Base-by-base conservation (phyloP, 2,113 vertebrate genomes). In the Hippocampus abdominalis region DNA sequence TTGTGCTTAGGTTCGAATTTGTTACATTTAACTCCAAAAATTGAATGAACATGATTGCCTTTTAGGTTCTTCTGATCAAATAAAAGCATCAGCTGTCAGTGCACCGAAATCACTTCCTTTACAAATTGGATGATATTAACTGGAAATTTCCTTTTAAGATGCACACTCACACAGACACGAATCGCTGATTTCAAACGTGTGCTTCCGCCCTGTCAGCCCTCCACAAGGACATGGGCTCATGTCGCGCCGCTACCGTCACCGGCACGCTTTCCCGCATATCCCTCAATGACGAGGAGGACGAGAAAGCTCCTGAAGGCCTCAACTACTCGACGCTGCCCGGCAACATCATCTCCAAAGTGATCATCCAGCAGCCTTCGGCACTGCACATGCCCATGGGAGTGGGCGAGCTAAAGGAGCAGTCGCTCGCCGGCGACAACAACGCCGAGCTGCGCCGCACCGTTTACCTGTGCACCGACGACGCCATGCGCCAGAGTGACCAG, bases 281-380 rank as follows among this genome's bases (percentile, higher is more conserved):
- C 40, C 92, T 99, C 56, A 99, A 98, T 6, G 97, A 99, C 63
- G 95, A 97, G 60, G 97, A 99, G 81, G 97, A 98, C 60, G 94
- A 95, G 77, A 98, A 98, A 77, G 91, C 88, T 57, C 92, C 95
- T 0, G 96, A 98, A 91, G 95, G 94, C 78, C 94, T 98, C 83
- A 98, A 94, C 91, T 99, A 98, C 87, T 96, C 97, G 68, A 98
- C 96, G 36, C 87, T 99, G 88, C 97, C 97, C 63, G 97, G 97
- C 89, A 98, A 96, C 78, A 96, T 99, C 86, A 96, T 99, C 88
- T 99, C 97, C 86, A 99, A 99, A 93, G 97, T 99, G 81, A 95
- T 98, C 79, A 98, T 98, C 88, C 96, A 98, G 87, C 97, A 98
- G 80, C 96, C 96, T 46, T 93, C 95, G 1, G 94, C 93, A 42